phyloP scores from a whole-genome alignment of 2,888 invertebrate genomes.

The Neoitamus cyanurus region DNA sequence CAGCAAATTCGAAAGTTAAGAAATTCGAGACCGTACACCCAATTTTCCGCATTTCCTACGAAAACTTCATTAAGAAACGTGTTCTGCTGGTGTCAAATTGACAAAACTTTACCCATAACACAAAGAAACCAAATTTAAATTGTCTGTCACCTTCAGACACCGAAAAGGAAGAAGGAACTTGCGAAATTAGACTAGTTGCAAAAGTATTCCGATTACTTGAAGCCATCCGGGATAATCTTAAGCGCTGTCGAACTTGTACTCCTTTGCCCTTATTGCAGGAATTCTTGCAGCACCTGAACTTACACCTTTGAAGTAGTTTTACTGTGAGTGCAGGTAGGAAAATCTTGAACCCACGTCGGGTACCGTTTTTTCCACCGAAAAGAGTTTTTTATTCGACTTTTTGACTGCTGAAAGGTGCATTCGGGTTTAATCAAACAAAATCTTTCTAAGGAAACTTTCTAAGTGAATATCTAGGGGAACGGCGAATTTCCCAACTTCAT shows the following conservation, averaged over 20 bases:
- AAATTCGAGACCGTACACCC: not conserved
- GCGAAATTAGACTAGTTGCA: not conserved
- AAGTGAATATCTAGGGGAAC: not conserved
- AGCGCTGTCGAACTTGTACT: not conserved
- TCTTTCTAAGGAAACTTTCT: not conserved
- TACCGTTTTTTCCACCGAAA: not conserved
- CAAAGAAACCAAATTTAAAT: not conserved
- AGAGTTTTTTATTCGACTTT: not conserved
- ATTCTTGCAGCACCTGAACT: not conserved
- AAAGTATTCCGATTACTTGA: not conserved
- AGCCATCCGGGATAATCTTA: not conserved
- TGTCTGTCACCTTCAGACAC: not conserved
- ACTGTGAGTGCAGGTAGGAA: not conserved
- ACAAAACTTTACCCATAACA: constrained; percentile 13
- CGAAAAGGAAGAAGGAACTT: not conserved
- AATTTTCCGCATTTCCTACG: not conserved
- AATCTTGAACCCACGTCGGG: not conserved
- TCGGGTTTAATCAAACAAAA: not conserved
- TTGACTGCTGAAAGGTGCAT: not conserved
- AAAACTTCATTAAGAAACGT: constrained; percentile 10
- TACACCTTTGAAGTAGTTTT: not conserved
- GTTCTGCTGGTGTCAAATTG: not conserved
- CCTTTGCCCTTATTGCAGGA: not conserved
- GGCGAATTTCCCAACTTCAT: not conserved
- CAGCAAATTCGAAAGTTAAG: not conserved